A percentile compares a stretch with the other conserved stretches of the same genome.
Conservation (phyloP, 2,113 vertebrate genomes). For the Mandrillus leucophaeus region DNA sequence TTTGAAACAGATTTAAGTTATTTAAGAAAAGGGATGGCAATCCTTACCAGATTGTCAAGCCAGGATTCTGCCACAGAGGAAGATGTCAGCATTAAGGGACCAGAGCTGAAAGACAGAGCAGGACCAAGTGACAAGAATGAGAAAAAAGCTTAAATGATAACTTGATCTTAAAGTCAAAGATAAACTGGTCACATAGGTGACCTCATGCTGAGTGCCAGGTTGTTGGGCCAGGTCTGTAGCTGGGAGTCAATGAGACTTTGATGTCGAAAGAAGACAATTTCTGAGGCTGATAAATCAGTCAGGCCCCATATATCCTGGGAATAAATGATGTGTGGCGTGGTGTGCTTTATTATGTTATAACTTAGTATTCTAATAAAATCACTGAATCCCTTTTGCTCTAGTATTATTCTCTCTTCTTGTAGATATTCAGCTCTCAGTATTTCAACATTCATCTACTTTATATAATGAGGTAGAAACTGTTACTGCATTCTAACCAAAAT, state of each 20-base stretch:
- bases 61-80: not conserved
- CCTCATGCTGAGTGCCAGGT: not conserved
- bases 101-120: not conserved
- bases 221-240: not conserved
- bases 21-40: not conserved
- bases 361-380: not conserved
- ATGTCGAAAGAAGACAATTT: not conserved
- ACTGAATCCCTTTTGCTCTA: not conserved
- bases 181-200: not conserved
- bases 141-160: not conserved
- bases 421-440: not conserved
- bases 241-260: not conserved
- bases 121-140: not conserved
- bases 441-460: not conserved
- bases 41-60: not conserved
- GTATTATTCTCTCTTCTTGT: not conserved
- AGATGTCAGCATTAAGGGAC: not conserved
- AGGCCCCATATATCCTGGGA: not conserved
- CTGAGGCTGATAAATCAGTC: not conserved
- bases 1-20: not conserved
- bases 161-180: not conserved
- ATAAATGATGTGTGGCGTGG: not conserved
- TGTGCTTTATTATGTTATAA: not conserved
- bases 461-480: not conserved
- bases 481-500: not conserved